Base-by-base conservation (phyloP, 2,888 invertebrate species). In the Sepioteuthis lessoniana region DNA sequence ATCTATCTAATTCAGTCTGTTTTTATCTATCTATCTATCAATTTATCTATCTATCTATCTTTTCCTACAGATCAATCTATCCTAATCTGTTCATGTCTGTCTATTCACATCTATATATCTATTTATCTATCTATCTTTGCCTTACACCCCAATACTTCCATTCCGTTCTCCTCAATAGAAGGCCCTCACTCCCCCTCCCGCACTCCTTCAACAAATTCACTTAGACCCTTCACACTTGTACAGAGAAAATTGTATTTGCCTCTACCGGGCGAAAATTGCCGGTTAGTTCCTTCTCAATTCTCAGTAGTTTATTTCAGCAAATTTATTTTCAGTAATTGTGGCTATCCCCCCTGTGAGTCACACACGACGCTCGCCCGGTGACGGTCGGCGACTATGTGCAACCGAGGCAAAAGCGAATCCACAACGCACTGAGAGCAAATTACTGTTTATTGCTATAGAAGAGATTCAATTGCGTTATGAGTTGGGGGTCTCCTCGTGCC, bases 251-350 rank as follows among this genome's bases (percentile, higher is more conserved):
- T 92, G 47, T 92, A 92, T 92, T 92, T 92, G 92, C 42, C n/a
- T 92, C 92, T n/a, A 92, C 47, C 42, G 92, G 92, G 42, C 92
- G 92, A 47, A 92, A 92, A 92, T 92, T 92, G 92, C 46, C 46
- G 46, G 92, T 92, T 92, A 25, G 92, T 47, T 31, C 46, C 46
- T 31, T 92, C 76, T 92, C 92, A 47, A 92, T 47, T 38, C 92
- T 47, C 16, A 46, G 31, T 92, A 92, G n/a, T 92, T 92, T 92
- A 92, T 92, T 47, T 92, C 46, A 42, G 92, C 92, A 47, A 92
- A 46, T 92, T 92, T 92, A 92, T 92, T 92, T 92, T 92, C 47
- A 92, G 92, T 92, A 92, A 92, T 92, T 92, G 92, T 46, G 46
- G 35, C 92, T 13, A 46, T 31, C 31, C 46, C 42, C 38, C 47